A percentile compares a stretch with the other conserved stretches of the same genome.
phyloP scores from a whole-genome alignment of 2,113 vertebrate genomes.

The Daboia siamensis region DNA sequence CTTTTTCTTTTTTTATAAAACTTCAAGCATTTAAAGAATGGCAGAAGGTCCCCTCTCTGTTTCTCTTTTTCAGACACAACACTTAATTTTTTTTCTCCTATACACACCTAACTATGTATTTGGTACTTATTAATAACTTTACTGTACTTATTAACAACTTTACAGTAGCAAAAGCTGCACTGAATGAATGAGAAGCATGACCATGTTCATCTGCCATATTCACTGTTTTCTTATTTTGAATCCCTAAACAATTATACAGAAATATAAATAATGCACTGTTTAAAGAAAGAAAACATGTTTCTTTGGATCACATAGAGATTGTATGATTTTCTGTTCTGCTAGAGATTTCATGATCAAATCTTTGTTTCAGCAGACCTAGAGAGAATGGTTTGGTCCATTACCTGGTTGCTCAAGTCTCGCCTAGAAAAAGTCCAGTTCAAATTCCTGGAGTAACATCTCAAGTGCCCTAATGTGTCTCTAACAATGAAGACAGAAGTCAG shows the following conservation, averaged over 20 bases:
- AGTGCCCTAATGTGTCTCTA: neutral
- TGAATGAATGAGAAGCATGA: neutral
- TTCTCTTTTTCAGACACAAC: neutral
- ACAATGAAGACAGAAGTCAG: neutral
- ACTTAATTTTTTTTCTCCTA: neutral
- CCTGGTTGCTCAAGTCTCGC: neutral
- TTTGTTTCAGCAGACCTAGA: neutral
- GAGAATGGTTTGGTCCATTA: neutral
- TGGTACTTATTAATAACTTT: too few species aligned
- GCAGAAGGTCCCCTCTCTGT: neutral
- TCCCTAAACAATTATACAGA: neutral
- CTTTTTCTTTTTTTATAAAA: neutral
- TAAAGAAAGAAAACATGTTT: neutral
- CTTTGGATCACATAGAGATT: neutral
- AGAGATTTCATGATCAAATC: neutral
- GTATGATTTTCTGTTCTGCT: neutral
- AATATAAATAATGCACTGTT: neutral
- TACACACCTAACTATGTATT: neutral
- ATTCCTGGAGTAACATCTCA: neutral
- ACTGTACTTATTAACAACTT: neutral
- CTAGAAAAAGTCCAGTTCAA: neutral
- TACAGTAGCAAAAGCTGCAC: neutral
- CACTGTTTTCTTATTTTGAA: neutral
- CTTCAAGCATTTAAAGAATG: neutral
- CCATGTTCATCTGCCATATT: neutral